Base-by-base conservation (phyloP, 1,140 invertebrate genomes). In the Aphis gossypii region DNA sequence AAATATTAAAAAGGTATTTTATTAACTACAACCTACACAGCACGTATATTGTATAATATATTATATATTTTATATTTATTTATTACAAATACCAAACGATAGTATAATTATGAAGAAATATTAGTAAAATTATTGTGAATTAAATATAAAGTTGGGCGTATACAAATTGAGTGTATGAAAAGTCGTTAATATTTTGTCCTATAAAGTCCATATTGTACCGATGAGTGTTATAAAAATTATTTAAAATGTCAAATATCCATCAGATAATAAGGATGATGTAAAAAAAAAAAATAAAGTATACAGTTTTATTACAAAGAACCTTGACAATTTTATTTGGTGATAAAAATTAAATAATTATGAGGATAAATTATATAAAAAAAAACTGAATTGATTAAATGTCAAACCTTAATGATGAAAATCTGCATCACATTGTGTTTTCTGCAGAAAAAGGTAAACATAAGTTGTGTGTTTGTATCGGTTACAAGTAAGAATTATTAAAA, bases 171-270 rank as follows among this genome's bases (percentile, higher is more conserved):
- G 35, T 83, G 35, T 83, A 83, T 41, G 20, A 21, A 38, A 23
- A 88, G 35, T 88, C 87, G n/a, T 88, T 88, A 88, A 88, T 14
- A 88, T 88, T 35, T 88, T 8, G 7, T 35, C 6, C 35, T n/a
- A 35, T 35, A 51, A 88, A 38, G 48, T 87, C 14, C 46, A 87
- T 9, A 54, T 88, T n/a, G 30, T 35, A 88, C 87, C 20, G 30
- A 88, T 2, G 7, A 14, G 30, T 18, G 30, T 76, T 76, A 38
- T 88, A 51, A 88, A 88, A 88, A 51, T 51, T 18, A 35, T 88
- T 88, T 46, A 48, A 88, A 88, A 88, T 88, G 87, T 88, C 87
- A 88, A 88, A 87, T 87, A 30, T 20, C 84, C 30, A 25, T 87
- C 30, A 18, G 51, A n/a, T 87, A 48, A n/a, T 21, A 20, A 76